Conservation (phyloP, 2,113 vertebrate genomes). For the Ondatra zibethicus region DNA sequence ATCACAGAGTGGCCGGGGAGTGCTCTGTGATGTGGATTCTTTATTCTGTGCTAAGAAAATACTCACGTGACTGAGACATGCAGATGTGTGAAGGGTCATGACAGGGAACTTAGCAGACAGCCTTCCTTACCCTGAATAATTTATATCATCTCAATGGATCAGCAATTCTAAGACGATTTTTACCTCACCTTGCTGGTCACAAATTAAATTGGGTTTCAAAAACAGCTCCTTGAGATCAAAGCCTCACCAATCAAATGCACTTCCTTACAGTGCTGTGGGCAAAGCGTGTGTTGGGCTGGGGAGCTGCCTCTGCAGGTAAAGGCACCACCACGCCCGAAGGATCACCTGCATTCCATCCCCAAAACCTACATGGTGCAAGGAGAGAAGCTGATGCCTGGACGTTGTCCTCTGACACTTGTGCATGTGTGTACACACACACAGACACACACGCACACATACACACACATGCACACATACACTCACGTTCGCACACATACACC, state of each 20-base stretch:
- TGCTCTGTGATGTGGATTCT: not conserved
- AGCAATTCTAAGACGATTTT: slow-evolving; percentile 47
- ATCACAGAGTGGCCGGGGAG: not conserved
- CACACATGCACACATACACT: not conserved
- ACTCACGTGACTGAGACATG: slow-evolving; percentile 43
- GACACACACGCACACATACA: not conserved
- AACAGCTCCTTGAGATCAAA: slow-evolving; percentile 27
- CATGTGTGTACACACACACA: not conserved
- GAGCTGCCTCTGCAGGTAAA: not conserved
- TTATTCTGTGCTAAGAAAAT: slow-evolving; percentile 37
- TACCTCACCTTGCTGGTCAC: not conserved
- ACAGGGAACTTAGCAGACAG: slow-evolving; percentile 35
- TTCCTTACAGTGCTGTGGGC: not conserved
- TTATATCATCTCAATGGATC: slow-evolving; percentile 51
- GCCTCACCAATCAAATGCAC: not conserved
- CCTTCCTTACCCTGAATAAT: not conserved
- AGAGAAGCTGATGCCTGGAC: not conserved
- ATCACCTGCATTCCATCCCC: not conserved
- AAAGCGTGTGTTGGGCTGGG: too few species aligned
- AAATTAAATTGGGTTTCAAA: slow-evolving; percentile 33
- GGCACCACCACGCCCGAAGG: too few species aligned
- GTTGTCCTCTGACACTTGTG: not conserved
- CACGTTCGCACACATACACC: not conserved
- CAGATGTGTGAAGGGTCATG: not conserved
- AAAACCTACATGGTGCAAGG: not conserved